Evolutionary conservation across 2,888 invertebrate genomes (phyloP).

Genomic region (Ypsolopha scabrella): DNA sequence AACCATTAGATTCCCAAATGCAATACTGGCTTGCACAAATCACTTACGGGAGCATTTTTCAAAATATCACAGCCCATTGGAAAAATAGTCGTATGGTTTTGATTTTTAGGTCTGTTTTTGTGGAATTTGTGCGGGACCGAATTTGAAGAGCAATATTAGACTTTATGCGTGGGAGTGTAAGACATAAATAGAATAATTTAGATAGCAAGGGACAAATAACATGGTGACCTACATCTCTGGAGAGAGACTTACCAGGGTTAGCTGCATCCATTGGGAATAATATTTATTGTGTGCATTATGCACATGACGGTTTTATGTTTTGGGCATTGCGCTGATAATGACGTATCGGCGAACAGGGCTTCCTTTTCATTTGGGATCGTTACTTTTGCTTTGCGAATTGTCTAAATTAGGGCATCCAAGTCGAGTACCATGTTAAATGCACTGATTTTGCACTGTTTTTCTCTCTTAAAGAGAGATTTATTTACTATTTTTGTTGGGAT

Average conservation of each 20-base stretch:
- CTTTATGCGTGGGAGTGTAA: constrained; percentile 24
- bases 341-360: constrained; percentile 27
- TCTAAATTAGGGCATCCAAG: neutral
- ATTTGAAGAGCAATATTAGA: constrained; percentile 14
- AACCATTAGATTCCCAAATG: constrained; percentile 50
- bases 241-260: constrained; percentile 55
- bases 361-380: constrained; percentile 29
- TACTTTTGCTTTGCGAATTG: neutral
- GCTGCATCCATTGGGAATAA: constrained; percentile 52
- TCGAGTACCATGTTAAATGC: too few species aligned
- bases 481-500: too few species aligned
- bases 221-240: constrained; percentile 65
- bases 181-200: constrained; percentile 21
- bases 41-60: constrained; percentile 28
- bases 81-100: too few species aligned
- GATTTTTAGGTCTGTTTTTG: too few species aligned
- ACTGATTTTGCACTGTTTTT: too few species aligned
- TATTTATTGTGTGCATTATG: constrained; percentile 67
- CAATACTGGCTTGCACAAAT: constrained; percentile 48
- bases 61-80: neutral
- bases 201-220: constrained; percentile 29
- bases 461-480: too few species aligned
- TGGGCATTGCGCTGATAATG: constrained; percentile 50
- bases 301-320: constrained; percentile 67
- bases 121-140: neutral